phyloP scores from a whole-genome alignment of 2,888 invertebrate species.

The Cerastoderma edule region DNA sequence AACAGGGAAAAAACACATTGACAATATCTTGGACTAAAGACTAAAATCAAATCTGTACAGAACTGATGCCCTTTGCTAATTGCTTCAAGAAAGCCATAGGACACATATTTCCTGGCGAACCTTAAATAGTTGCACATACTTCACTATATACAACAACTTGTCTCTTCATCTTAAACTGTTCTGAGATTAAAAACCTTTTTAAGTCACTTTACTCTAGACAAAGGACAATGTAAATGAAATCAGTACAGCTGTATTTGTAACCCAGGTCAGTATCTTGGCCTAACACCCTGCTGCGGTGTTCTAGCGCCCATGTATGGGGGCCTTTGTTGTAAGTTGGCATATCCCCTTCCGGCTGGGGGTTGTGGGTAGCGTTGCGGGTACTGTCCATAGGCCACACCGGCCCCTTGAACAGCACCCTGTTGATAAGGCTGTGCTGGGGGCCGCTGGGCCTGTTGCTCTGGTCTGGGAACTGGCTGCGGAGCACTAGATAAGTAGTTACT shows the following conservation, averaged over 20 bases:
- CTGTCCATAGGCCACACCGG: conserved; percentile 9
- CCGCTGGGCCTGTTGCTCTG: background rate
- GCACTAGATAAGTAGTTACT: conserved; percentile 23
- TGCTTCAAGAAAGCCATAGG: too few species aligned
- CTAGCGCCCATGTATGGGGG: conserved; percentile 26
- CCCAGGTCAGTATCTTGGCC: conserved; percentile 51
- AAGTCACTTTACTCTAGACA: too few species aligned
- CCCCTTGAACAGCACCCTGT: conserved; percentile 7
- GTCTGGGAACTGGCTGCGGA: conserved; percentile 15
- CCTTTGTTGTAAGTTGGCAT: conserved; percentile 20
- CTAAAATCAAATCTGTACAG: too few species aligned
- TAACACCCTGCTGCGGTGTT: conserved; percentile 43
- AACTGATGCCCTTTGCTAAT: too few species aligned
- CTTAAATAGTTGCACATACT: too few species aligned
- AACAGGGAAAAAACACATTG: too few species aligned
- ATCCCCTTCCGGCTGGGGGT: conserved; percentile 15
- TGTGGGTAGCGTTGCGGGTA: conserved; percentile 20
- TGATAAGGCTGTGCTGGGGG: background rate
- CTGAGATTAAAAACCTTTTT: too few species aligned
- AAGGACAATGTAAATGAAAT: background rate
- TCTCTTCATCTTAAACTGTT: too few species aligned
- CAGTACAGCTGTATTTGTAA: background rate
- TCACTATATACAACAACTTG: too few species aligned
- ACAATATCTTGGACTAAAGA: too few species aligned
- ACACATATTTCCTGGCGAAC: too few species aligned